Evolutionary conservation across 1,140 invertebrate genomes (phyloP), one percentile per base, ranked within the genome.

Genomic region (Lepidurus arcticus): DNA sequence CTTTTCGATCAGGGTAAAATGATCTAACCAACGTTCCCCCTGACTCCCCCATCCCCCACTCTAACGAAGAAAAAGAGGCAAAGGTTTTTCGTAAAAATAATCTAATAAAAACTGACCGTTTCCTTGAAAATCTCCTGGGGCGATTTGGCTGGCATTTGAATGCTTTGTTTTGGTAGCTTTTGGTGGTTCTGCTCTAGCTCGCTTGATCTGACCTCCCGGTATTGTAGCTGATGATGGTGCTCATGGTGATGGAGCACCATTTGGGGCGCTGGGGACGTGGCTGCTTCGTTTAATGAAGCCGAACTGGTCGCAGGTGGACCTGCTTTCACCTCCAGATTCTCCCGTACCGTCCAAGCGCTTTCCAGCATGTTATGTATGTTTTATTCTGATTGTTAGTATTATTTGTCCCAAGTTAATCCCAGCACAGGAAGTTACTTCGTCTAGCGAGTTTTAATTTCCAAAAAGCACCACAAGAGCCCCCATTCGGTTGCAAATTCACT

Each of bases 1-100:
- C 53, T 65, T 65, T 65, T 65, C 53, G 53, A 65, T n/a, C 53
- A 65, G 53, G 53, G 53, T 11, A 65, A 65, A 65, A 16, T 65
- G 53, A 21, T 65, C 9, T 65, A 65, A 65, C 53, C 13, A 65
- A 7, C 34, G 34, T 34, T 34, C 34, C 34, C 3, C 53, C 53
- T n/a, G 1, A 65, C 53, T 21, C 53, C 8, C 53, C 45, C 10
- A 24, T 1, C 53, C 0, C 53, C 21, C 11, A 6, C 1, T 21
- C 53, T 65, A 65, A 8, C 13, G 21, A 65, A 65, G 16, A 13
- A 65, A 65, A n/a, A 21, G 53, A 65, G 21, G 21, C 53, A 9
- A 65, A 65, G 21, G 8, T 65, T 21, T n/a, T 13, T 21, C 21
- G 9, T n/a, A 65, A 65, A 26, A 34, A 34, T 34, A 34, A 34